Conservation (phyloP, 2,888 invertebrate genomes). For the Heliconius cydno region DNA sequence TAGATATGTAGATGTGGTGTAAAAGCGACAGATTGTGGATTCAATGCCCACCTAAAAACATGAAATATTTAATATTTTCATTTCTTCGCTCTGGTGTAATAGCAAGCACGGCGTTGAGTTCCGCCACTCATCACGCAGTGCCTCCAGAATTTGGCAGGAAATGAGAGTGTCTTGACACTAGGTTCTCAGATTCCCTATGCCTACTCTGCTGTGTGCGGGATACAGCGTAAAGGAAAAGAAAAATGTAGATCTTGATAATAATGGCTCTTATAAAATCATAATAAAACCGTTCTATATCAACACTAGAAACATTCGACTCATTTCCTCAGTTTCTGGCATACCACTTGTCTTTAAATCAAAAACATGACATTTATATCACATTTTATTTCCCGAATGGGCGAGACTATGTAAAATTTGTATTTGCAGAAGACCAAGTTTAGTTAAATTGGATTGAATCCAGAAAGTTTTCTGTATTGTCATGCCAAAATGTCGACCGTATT, state of each 20-base stretch:
- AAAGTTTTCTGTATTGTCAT: constrained; percentile 30
- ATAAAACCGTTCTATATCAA: not conserved
- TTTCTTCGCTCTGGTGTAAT: not conserved
- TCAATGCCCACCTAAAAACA: not conserved
- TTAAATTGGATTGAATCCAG: constrained; percentile 39
- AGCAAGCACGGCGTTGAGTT: not conserved
- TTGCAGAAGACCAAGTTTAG: constrained; percentile 30
- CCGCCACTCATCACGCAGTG: not conserved
- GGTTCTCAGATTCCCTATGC: too few relatives aligned
- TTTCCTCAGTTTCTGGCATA: constrained; percentile 13
- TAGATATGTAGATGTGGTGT: not conserved
- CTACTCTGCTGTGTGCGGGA: not conserved
- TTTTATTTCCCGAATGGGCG: constrained; percentile 6
- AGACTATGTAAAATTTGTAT: constrained; percentile 37
- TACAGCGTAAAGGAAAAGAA: not conserved
- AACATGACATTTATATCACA: constrained; percentile 30
- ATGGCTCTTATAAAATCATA: not conserved
- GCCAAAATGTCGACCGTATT: constrained; percentile 32
- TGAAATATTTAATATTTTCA: not conserved
- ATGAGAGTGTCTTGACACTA: too few relatives aligned
- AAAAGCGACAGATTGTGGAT: not conserved
- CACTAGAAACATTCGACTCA: not conserved
- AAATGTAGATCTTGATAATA: not conserved
- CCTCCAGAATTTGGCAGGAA: too few relatives aligned
- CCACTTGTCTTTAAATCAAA: constrained; percentile 24